Evolutionary conservation across 2,113 vertebrate species (phyloP).

Genomic region (Azemiops feae): DNA sequence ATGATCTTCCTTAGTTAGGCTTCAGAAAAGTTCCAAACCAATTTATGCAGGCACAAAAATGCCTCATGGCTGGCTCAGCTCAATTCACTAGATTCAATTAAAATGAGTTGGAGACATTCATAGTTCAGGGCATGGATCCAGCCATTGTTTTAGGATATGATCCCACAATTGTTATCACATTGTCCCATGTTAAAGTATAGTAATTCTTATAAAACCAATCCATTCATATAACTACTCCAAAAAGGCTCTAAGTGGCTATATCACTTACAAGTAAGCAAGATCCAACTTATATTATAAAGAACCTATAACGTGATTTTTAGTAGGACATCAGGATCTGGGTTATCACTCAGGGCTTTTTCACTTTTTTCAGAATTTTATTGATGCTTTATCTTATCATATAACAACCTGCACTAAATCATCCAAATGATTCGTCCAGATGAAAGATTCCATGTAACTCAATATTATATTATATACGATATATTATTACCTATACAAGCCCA

Average conservation of each 20-base stretch:
- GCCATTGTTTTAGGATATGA: background rate
- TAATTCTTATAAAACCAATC: background rate
- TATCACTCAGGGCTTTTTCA: background rate
- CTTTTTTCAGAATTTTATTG: background rate
- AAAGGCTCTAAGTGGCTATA: background rate
- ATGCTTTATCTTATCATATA: background rate
- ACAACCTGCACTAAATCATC: background rate
- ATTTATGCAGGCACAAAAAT: background rate
- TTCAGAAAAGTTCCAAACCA: background rate
- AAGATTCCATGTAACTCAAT: background rate
- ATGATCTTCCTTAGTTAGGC: background rate
- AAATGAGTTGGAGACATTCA: background rate
- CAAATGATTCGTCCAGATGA: background rate
- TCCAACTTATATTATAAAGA: background rate
- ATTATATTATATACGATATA: background rate
- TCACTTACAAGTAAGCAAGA: background rate
- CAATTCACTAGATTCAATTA: background rate
- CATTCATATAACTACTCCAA: background rate
- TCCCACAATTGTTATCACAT: background rate
- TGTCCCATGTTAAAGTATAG: background rate
- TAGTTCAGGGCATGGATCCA: background rate
- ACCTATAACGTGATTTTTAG: background rate
- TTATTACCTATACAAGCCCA: background rate
- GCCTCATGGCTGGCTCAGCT: background rate
- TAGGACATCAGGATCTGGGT: no score